phyloP scores from a whole-genome alignment of 2,113 vertebrate genomes.

The Dolichotis patagonum region DNA sequence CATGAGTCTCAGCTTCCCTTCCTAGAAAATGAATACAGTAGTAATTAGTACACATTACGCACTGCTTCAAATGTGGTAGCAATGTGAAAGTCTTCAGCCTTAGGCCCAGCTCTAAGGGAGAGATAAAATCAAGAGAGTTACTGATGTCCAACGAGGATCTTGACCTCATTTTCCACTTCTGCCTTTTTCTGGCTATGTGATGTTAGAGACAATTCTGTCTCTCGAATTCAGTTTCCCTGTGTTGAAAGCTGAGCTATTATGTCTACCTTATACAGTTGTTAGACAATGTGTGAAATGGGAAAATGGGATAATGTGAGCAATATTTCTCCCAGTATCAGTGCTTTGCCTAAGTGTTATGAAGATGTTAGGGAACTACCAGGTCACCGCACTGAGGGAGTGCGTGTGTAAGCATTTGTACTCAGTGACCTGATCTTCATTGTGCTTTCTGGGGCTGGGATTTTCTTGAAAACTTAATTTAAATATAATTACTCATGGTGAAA shows the following conservation, averaged over 20 bases:
- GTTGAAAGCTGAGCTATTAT: not conserved
- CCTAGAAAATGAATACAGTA: not conserved
- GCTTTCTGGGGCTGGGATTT: not conserved
- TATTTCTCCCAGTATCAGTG: not conserved
- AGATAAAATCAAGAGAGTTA: not conserved
- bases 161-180: not conserved
- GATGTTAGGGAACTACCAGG: not conserved
- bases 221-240: not conserved
- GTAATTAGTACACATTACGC: not conserved
- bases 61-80: not conserved
- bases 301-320: not conserved
- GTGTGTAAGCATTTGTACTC: not conserved
- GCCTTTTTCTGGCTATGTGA: not conserved
- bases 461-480: no score
- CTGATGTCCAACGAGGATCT: not conserved
- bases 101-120: not conserved
- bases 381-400: not conserved
- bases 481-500: not conserved
- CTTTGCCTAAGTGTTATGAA: not conserved
- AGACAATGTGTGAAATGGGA: not conserved
- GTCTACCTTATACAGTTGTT: not conserved
- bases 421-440: not conserved
- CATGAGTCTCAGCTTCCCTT: not conserved
- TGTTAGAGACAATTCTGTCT: not conserved
- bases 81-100: not conserved